Base-by-base conservation (phyloP, 2,888 invertebrate species). In the Cerastis rubricosa region DNA sequence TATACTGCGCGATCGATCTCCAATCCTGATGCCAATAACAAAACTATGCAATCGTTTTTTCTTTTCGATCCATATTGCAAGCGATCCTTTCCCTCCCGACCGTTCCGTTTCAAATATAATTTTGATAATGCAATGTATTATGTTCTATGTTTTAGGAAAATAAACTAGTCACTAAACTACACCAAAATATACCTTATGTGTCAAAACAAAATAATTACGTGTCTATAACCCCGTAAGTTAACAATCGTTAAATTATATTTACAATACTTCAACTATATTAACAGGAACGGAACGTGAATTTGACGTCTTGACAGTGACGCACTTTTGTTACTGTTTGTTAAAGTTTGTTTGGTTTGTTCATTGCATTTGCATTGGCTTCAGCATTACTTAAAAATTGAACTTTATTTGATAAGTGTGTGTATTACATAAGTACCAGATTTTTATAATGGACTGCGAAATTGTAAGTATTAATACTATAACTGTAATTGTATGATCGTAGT, bases 401-500 rank as follows among this genome's bases (percentile, higher is more conserved):
- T 51, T 51, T 51, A 51, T 51, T 51, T 51, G 51, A 51, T 51
- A 7, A 9, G 45, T 45, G 45, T 51, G 51, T 51, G 51, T 51
- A 51, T 19, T 51, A 51, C 8, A 19, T 54, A n/a, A 45, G 45
- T 45, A 45, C 54, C 54, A 54, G 54, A 54, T n/a, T 9, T 11
- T 9, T 54, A 54, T 54, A 54, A 54, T 54, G 54, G 54, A 54
- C 54, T 54, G 54, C 54, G 54, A 54, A 54, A 59, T 59, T 29
- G 59, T 59, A 59, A 59, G 59, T 59, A 59, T 49, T 49, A 17
- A 47, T 47, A 5, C 17, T 47, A 5, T 47, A 17, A 49, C 19
- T 8, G 49, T 22, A 49, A n/a, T 35, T 35, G 35, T 35, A 35
- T 35, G 35, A 35, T 35, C 35, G 35, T 35, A 35, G 35, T 35